A percentile compares a stretch with the other conserved stretches of the same genome.
Evolutionary conservation across 2,113 vertebrate genomes (phyloP).

Genomic region (Camelus bactrianus): DNA sequence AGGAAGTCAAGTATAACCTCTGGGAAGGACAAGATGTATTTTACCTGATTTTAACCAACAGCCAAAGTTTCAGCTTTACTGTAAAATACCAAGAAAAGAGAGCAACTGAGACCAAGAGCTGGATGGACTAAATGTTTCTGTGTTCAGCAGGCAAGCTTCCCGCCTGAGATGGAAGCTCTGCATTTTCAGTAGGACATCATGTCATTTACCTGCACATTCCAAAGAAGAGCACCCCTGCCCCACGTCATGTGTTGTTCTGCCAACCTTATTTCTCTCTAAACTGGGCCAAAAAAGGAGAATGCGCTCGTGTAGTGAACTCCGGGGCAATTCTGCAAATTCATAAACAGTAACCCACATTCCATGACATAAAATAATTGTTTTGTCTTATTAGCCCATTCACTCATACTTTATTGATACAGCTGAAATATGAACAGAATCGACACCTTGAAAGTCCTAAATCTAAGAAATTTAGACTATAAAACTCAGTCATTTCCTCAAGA

Average conservation of each 20-base stretch:
- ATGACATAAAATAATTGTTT: slow-evolving; percentile 80
- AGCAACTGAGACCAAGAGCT: not conserved
- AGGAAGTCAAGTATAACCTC: not conserved
- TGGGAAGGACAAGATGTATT: not conserved
- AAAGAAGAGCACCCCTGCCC: not conserved
- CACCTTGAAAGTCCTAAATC: slow-evolving; percentile 80
- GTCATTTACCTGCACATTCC: not conserved
- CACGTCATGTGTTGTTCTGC: not conserved
- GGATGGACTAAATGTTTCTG: slow-evolving; percentile 12
- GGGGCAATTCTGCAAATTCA: slow-evolving; percentile 63
- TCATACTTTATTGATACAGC: slow-evolving; percentile 83
- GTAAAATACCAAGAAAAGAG: not conserved
- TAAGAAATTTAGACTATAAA: slow-evolving; percentile 77
- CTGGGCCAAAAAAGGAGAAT: slow-evolving; percentile 42
- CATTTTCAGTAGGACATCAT: not conserved
- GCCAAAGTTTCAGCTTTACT: not conserved
- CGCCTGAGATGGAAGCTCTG: not conserved
- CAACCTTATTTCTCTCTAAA: slow-evolving; percentile 59
- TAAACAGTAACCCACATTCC: slow-evolving; percentile 80
- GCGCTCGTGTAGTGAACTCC: slow-evolving; percentile 63
- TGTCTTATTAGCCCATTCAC: slow-evolving; percentile 84
- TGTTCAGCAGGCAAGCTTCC: slow-evolving; percentile 1
- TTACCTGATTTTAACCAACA: not conserved
- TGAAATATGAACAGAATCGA: slow-evolving; percentile 81
- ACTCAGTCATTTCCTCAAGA: slow-evolving; percentile 68